These are phyloP conservation scores for Teleogryllus oceanicus DNA, from an alignment of 2,888 invertebrate species.

Conservation along the genomic window DNA sequence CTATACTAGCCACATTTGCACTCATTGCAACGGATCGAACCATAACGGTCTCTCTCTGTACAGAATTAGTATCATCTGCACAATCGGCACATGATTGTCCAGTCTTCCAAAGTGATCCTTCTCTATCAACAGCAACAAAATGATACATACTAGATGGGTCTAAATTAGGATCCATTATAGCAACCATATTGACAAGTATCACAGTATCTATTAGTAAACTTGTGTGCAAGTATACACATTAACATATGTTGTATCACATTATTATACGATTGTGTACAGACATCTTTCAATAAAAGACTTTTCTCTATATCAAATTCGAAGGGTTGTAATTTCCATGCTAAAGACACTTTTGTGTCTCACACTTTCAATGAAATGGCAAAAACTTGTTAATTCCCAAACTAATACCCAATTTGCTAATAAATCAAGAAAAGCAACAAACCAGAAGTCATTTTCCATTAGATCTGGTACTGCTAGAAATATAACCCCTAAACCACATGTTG, in stretches of 20 bases:
- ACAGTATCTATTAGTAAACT: background rate
- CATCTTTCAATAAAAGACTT: background rate
- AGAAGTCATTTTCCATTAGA: slow-evolving; percentile 35
- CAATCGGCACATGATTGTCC: background rate
- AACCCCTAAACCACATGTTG: slow-evolving; percentile 34
- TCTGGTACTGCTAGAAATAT: slow-evolving; percentile 35
- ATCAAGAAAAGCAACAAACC: slow-evolving; percentile 35
- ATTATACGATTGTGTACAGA: background rate
- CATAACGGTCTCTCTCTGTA: slow-evolving; percentile 12
- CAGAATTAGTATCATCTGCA: background rate
- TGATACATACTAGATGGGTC: slow-evolving; percentile 11
- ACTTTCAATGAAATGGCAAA: slow-evolving; percentile 35
- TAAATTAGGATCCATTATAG: slow-evolving; percentile 20
- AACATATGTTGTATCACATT: background rate
- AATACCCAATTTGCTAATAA: slow-evolving; percentile 35
- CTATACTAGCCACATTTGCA: slow-evolving; percentile 36
- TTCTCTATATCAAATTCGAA: slow-evolving; percentile 28
- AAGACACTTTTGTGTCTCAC: slow-evolving; percentile 32
- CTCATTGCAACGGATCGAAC: slow-evolving; percentile 36
- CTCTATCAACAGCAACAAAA: slow-evolving; percentile 23
- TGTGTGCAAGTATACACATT: background rate
- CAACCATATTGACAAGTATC: slow-evolving; percentile 29
- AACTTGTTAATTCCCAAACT: slow-evolving; percentile 34
- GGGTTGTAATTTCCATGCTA: slow-evolving; percentile 32
- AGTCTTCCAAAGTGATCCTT: background rate